Conservation (phyloP, 2,113 vertebrate species). For the Albula goreensis region DNA sequence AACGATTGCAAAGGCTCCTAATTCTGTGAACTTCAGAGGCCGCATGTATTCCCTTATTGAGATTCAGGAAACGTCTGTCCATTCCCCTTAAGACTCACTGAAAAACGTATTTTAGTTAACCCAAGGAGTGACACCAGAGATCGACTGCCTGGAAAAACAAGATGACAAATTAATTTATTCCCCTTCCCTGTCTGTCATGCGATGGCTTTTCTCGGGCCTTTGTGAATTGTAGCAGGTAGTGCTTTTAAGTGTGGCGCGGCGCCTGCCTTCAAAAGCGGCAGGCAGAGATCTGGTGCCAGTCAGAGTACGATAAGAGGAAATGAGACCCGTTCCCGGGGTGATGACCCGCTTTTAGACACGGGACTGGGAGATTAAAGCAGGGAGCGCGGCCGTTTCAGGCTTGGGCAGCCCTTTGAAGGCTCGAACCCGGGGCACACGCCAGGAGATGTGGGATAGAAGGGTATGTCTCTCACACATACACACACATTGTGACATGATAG, state of each 20-base stretch:
- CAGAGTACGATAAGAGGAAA: conserved; percentile 1
- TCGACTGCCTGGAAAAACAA: neutral
- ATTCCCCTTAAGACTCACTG: neutral
- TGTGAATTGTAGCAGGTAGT: neutral
- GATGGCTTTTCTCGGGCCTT: neutral
- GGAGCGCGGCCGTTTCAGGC: neutral
- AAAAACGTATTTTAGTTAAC: neutral
- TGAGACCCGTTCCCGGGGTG: neutral
- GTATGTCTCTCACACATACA: neutral
- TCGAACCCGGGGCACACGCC: neutral
- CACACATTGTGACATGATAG: neutral
- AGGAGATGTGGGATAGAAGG: neutral
- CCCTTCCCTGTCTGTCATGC: neutral
- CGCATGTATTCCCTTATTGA: neutral
- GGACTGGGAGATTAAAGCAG: neutral
- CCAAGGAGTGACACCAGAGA: neutral
- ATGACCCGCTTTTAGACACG: neutral
- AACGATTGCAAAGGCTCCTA: neutral
- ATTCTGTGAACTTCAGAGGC: neutral
- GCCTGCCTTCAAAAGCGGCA: neutral
- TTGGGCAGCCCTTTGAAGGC: neutral
- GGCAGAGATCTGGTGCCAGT: neutral
- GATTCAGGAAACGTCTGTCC: neutral
- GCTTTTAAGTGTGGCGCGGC: neutral
- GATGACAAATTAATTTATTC: neutral